A percentile compares a stretch with the other conserved stretches of the same genome.
phyloP scores from a whole-genome alignment of 1,140 invertebrate genomes.

The Trichonephila clavata region DNA sequence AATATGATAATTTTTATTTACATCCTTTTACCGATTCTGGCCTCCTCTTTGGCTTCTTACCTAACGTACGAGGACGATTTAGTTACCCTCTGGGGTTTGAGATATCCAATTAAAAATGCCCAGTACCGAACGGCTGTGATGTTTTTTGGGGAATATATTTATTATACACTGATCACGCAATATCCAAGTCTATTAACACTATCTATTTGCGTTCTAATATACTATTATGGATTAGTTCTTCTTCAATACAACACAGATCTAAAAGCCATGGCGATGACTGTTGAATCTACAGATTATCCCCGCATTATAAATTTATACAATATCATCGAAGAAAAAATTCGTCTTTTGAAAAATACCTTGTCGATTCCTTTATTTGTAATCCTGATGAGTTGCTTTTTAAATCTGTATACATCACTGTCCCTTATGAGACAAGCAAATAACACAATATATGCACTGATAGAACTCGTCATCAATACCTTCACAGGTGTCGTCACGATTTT shows the following conservation, averaged over 20 bases:
- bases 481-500: not conserved
- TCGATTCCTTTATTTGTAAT: not conserved
- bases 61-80: not conserved
- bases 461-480: not conserved
- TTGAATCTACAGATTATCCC: not conserved
- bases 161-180: not conserved
- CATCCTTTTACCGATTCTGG: not conserved
- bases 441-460: not conserved
- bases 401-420: not conserved
- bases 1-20: not conserved
- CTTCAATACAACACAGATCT: not conserved
- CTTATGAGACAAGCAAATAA: not conserved
- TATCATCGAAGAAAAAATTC: not conserved
- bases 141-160: not conserved
- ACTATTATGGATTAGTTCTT: not conserved
- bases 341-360: not conserved
- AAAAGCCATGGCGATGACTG: not conserved
- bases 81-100: not conserved
- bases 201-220: not conserved
- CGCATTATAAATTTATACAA: not conserved
- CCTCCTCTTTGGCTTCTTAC: not conserved
- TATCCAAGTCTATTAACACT: not conserved
- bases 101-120: not conserved
- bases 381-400: not conserved
- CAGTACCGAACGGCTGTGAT: not conserved